phyloP scores from a whole-genome alignment of 1,140 invertebrate species.

The Cherax destructor region DNA sequence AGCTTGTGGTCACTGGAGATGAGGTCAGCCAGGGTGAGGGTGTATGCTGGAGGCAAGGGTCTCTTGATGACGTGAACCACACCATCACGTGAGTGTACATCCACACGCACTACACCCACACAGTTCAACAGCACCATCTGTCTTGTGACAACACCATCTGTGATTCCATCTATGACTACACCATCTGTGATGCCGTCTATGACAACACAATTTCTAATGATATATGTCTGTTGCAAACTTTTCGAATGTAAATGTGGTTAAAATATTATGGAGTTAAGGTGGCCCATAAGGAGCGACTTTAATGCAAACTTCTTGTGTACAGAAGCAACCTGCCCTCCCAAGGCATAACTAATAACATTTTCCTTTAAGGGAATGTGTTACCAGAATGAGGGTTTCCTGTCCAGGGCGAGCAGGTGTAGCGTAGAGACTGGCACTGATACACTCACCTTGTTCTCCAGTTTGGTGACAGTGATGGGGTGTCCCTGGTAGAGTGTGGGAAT shows the following conservation, averaged over 20 bases:
- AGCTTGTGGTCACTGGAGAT: conserved; percentile 12
- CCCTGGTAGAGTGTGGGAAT: neutral
- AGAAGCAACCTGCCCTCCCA: no score
- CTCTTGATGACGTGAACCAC: conserved; percentile 3
- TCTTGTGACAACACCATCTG: neutral
- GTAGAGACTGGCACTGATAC: neutral
- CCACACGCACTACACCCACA: neutral
- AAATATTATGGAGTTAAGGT: neutral
- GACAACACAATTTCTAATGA: neutral
- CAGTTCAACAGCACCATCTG: conserved; percentile 34
- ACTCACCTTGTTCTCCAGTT: neutral
- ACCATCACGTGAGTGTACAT: conserved; percentile 10
- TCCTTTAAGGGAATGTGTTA: no score
- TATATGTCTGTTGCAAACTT: neutral
- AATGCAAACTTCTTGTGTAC: no score
- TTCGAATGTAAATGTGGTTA: neutral
- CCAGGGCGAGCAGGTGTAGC: neutral
- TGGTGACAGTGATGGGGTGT: conserved; percentile 4
- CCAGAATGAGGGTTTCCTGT: no score
- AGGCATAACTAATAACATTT: no score
- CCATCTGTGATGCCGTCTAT: neutral
- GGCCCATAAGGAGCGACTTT: no score
- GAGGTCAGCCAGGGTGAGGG: neutral
- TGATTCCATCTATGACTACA: neutral
- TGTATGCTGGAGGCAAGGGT: neutral